Evolutionary conservation across 2,797 vertebrate species (phyloP), one percentile per base, ranked within the genome.

Genomic region (Anguilla obscura): DNA sequence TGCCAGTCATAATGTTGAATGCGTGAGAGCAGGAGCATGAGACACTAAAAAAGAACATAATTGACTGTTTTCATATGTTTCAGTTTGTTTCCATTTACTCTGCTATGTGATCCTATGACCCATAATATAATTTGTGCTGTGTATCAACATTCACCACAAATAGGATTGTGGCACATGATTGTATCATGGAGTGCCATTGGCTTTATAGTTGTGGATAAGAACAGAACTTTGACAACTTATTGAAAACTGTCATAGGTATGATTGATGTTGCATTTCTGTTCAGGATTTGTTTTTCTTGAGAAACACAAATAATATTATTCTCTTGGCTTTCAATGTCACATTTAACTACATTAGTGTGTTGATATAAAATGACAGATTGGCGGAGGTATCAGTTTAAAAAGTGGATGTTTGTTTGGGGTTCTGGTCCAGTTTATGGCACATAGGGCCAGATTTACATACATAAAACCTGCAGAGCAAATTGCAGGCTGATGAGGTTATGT

Each of bases 111-210:
- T 74, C 18, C 30, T 74, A 36, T 36, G 10, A 36, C 69, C 69
- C 69, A 36, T 74, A 21, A 36, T 74, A 21, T 9, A 33, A 74
- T 69, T 36, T 74, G 69, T 74, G 8, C 30, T 74, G 30, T 9
- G 69, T 74, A 74, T 33, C 30, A 74, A 74, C 69, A 33, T 74
- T 74, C 30, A 36, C 69, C 69, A 33, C 69, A 74, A 74, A 74
- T 33, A 74, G 69, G 69, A 74, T 36, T 33, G 69, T 74, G 30
- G 69, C 30, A 36, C 69, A 33, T 30, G 69, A 9, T 74, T 9
- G 10, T 36, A 33, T 74, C 27, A 33, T 74, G 69, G 27, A 74
- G 69, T 33, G 14, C 30, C 30, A 74, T 33, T 74, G 27, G 30
- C 2, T 12, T 71, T 27, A 71, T 27, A 27, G 66, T 30, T 27